Evolutionary conservation across 2,888 invertebrate species (phyloP), one percentile per base, ranked within the genome.

Genomic region (Noctuana brunneofusca): DNA sequence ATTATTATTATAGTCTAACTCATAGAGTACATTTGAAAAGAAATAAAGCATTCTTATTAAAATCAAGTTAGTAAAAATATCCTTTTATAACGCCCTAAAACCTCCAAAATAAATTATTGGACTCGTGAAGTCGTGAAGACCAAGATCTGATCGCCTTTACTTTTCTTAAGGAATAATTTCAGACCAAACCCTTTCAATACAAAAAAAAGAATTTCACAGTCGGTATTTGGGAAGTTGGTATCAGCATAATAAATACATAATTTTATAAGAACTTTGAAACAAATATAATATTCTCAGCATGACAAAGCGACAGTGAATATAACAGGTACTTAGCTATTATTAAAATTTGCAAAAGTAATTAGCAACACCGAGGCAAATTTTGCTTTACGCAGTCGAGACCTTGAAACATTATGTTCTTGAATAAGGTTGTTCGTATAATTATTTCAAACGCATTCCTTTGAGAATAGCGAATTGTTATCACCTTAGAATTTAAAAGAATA

Each of bases 391-490:
- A 12, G 32, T 48, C 18, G 32, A 4, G 18, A 46, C 43, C 35
- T 57, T 49, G 48, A 22, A 57, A 57, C 48, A 48, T 55, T 57
- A 46, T 46, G n/a, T 35, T 35, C 48, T 57, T 48, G 48, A 57
- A 48, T 57, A 16, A 3, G 48, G 32, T 57, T 48, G 32, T 46
- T 32, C 22, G 16, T 49, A 49, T 48, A 48, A 57, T 57, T 14
- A 14, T 24, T 55, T 24, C 24, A 16, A 32, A 48, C 35, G 14
- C 35, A 32, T 8, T 35, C 32, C 16, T 49, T 16, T 35, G 18
- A 3, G 43, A 43, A 27, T 55, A 43, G 9, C 41, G 12, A 14
- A 55, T 43, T 22, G 38, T 43, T 53, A 53, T 35, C 35, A 53
- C 20, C 35, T 53, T 9, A 53, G n/a, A 53, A 53, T 14, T 53